Evolutionary conservation across 2,888 invertebrate genomes (phyloP).

Genomic region (Nysson spinosus): DNA sequence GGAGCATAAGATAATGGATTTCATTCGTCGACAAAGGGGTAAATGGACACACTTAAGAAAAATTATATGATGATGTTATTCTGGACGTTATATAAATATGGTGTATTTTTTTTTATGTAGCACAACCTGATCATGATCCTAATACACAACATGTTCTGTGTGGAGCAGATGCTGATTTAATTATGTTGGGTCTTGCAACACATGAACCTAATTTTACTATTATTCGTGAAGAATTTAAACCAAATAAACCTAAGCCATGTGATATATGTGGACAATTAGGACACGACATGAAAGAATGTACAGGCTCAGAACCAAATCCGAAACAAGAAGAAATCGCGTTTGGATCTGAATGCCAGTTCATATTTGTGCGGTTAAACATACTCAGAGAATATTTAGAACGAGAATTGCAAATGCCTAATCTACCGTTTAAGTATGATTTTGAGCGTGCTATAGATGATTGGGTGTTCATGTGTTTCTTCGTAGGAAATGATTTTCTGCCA

Average conservation of each 20-base stretch:
- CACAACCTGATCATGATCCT: conserved; percentile 96
- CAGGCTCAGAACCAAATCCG: conserved; percentile 83
- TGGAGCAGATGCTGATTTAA: conserved; percentile 98
- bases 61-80: too few species aligned
- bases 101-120: conserved; percentile 65
- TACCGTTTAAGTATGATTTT: conserved; percentile 96
- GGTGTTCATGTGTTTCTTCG: conserved; percentile 99
- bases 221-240: conserved; percentile 98
- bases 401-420: conserved; percentile 93
- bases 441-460: conserved; percentile 98
- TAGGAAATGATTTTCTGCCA: conserved; percentile 99
- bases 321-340: conserved; percentile 82
- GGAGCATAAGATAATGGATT: conserved; percentile 99
- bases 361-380: conserved; percentile 95
- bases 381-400: conserved; percentile 94
- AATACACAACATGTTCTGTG: conserved; percentile 98
- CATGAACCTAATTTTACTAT: conserved; percentile 99
- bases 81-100: conserved; percentile 6
- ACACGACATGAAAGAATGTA: conserved; percentile 96
- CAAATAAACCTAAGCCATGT: conserved; percentile 96
- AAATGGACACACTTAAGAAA: conserved; percentile 23
- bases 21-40: conserved; percentile 95
- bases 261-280: conserved; percentile 95
- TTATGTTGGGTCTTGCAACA: conserved; percentile 98
- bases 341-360: conserved; percentile 89